Evolutionary conservation across 2,113 vertebrate genomes (phyloP).

Genomic region (Scophthalmus maximus): DNA sequence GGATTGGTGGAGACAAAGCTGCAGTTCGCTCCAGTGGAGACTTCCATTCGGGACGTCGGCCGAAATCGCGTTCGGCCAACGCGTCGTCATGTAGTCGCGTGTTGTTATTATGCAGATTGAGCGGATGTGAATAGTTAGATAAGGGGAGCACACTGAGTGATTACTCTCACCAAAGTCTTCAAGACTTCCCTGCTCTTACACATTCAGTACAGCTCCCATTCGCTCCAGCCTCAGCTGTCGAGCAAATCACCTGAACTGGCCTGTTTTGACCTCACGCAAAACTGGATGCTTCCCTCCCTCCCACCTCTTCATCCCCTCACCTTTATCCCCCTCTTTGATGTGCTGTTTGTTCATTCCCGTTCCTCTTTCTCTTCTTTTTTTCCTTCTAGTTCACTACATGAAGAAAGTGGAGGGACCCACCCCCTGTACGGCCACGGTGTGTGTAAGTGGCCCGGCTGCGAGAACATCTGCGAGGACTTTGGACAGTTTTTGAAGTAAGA

Average conservation of each 20-base stretch:
- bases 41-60: slow-evolving; percentile 20
- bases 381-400: slow-evolving; percentile 90
- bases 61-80: no score
- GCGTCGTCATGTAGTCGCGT: not conserved
- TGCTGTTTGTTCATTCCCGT: slow-evolving; percentile 12
- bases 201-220: no score
- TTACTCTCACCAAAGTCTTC: not conserved
- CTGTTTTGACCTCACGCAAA: slow-evolving; percentile 88
- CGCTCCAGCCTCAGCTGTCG: not conserved
- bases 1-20: slow-evolving; percentile 36
- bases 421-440: slow-evolving; percentile 98
- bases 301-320: slow-evolving; percentile 25
- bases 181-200: no score
- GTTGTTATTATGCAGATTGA: not conserved
- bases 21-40: slow-evolving; percentile 24
- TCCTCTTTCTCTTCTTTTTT: not conserved
- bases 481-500: slow-evolving; percentile 99
- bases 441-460: slow-evolving; percentile 99
- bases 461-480: slow-evolving; percentile 99
- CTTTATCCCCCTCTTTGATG: not conserved
- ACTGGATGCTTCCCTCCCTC: slow-evolving; percentile 42
- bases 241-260: slow-evolving; percentile 27
- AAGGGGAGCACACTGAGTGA: not conserved
- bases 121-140: slow-evolving; percentile 68
- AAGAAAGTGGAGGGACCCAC: slow-evolving; percentile 95